Base-by-base conservation (phyloP, 1,140 invertebrate species). In the Mercenaria mercenaria region DNA sequence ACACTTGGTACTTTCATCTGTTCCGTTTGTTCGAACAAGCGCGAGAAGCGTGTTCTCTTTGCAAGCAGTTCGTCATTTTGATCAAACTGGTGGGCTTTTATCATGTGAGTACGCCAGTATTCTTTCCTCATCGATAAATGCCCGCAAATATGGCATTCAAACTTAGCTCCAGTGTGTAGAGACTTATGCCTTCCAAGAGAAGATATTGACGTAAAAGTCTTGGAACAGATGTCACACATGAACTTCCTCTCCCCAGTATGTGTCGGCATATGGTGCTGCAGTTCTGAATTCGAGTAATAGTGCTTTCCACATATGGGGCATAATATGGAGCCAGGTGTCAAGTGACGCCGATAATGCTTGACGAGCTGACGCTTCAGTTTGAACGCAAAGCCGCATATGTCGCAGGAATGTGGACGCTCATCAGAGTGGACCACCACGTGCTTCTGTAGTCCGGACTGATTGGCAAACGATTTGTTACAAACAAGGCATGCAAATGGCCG, bases 401-500 rank as follows among this genome's bases (percentile, higher is more conserved):
- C 97, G 94, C 98, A 99, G 94, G 98, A 98, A 64, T 76, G 80
- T n/a, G 90, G 90, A 10, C 61, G 79, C 23, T 82, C 84, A 47
- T 79, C 83, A 1, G 84, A 61, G 69, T 91, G 90, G 13, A 85
- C 39, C 1, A 41, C 26, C 20, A 82, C 67, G 37, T 91, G 90
- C 23, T 59, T 81, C 8, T 87, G 81, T 29, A 67, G 34, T 0
- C 64, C 34, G 10, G 76, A 80, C 8, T 80, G 98, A 3, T 98
- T 98, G 93, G 98, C 98, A 95, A 98, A 98, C 0, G 98, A 98
- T 95, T 99, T 99, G 82, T 97, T 98, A 95, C 98, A 99, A 59
- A 97, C 97, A 96, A 98, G 98, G 95, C 98, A 99, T 39, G 97
- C 97, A 93, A 98, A 98, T 23, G 98, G 98, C 94, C 98, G 98